These are phyloP conservation scores for Esox masquinongy DNA, from an alignment of 2,797 vertebrate genomes.

Conservation along the genomic window DNA sequence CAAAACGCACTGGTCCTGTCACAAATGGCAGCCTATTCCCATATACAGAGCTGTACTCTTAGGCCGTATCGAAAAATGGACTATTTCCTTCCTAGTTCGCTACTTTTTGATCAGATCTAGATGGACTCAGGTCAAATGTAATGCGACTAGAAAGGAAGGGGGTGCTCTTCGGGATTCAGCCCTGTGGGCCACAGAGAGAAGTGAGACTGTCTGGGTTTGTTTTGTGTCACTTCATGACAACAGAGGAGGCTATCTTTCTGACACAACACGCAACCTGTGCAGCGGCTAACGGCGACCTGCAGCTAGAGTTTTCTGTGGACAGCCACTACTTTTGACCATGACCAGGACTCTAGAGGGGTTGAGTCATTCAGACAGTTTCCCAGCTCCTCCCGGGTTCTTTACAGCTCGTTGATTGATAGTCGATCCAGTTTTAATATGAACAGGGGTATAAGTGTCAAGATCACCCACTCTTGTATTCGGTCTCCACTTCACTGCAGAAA, in stretches of 20 bases:
- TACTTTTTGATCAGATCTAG: too few relatives aligned
- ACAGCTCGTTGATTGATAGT: not conserved
- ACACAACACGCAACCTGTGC: not conserved
- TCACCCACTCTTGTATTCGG: not conserved
- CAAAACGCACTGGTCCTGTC: conserved; percentile 42
- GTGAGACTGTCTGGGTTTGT: not conserved
- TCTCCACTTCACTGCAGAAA: conserved; percentile 16
- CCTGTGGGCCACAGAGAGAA: not conserved
- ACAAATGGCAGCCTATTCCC: too few relatives aligned
- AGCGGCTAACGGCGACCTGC: not conserved
- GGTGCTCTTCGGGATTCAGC: not conserved
- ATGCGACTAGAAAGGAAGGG: too few relatives aligned
- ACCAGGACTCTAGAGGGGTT: not conserved
- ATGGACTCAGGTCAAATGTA: too few relatives aligned
- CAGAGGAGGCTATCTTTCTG: not conserved
- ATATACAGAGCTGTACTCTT: too few relatives aligned
- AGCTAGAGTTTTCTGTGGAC: not conserved
- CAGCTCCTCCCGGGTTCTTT: not conserved
- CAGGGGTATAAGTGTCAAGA: not conserved
- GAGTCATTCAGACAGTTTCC: not conserved
- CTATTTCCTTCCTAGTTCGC: too few relatives aligned
- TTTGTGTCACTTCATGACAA: not conserved
- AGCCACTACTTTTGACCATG: not conserved
- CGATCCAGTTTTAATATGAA: too few relatives aligned
- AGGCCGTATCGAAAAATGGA: too few relatives aligned